phyloP scores from a whole-genome alignment of 2,113 vertebrate genomes.

The Microcebus ravelobensis region DNA sequence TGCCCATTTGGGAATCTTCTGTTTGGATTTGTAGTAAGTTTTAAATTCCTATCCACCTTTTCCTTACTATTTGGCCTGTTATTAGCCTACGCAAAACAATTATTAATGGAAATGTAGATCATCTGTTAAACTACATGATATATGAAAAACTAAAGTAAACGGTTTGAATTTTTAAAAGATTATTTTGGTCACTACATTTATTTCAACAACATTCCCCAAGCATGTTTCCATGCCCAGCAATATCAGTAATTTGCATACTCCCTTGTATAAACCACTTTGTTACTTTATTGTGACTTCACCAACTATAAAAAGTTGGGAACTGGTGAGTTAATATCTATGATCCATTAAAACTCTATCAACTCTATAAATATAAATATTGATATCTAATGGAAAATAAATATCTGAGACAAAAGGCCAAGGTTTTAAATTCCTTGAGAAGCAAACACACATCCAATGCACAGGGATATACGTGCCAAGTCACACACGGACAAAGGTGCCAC shows the following conservation, averaged over 20 bases:
- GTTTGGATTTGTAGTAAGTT: neutral
- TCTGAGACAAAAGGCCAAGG: neutral
- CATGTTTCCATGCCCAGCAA: neutral
- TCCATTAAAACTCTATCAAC: neutral
- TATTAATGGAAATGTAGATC: neutral
- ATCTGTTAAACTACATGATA: neutral
- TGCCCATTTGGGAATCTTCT: neutral
- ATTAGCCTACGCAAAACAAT: neutral
- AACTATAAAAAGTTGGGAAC: neutral
- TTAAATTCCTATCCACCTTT: neutral
- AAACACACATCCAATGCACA: neutral
- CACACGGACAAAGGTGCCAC: neutral
- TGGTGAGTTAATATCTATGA: neutral
- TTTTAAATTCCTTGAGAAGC: neutral
- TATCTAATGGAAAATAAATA: neutral
- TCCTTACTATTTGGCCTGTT: neutral
- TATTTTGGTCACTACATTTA: neutral
- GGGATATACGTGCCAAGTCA: neutral
- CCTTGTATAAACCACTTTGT: neutral
- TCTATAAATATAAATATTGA: neutral
- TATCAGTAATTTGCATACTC: neutral
- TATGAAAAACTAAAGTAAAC: neutral
- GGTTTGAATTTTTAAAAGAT: neutral
- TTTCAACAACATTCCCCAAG: neutral
- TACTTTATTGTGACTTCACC: constrained; percentile 7